Evolutionary conservation across 1,140 invertebrate genomes (phyloP), one percentile per base, ranked within the genome.

Genomic region (Hycleus phaleratus): DNA sequence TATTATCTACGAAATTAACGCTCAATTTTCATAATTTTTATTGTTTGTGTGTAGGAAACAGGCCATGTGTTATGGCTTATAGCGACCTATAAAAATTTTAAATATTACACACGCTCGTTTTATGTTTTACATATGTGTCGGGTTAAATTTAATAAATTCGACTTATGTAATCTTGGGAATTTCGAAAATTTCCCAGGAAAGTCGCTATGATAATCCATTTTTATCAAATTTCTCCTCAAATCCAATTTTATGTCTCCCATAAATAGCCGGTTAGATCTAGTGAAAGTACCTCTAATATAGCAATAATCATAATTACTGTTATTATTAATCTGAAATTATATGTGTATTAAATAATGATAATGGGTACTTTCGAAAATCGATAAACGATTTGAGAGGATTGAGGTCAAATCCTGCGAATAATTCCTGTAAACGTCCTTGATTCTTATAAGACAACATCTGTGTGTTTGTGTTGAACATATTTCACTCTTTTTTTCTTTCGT

Each of bases 41-140:
- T 4, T 32, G 32, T 32, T 32, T 32, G 32, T 32, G 32, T 32
- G 32, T 32, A 62, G 60, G 60, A 62, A 62, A 62, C 54, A 51
- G 60, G 46, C 60, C 60, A 62, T 62, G 60, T 62, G 60, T 54
- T 62, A 32, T 32, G 7, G 7, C 2, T 54, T 62, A 32, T 32
- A 32, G 7, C 32, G 56, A 42, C 32, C 56, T 56, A 62, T 62
- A 62, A 62, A 62, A 62, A 43, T 56, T 46, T 60, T 51, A 51
- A 50, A 32, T 32, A 32, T 51, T 53, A 51, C 48, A 38, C 54
- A 48, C 45, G 46, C 47, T 32, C 3, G 32, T 32, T 47, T 49
- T 43, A 39, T 56, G 54, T 46, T 25, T 39, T 39, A 39, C 45
- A 56, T 56, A 49, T 56, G 54, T 7, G 32, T 32, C 18, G 18